phyloP scores from a whole-genome alignment of 2,113 vertebrate species.

The Psophia crepitans region DNA sequence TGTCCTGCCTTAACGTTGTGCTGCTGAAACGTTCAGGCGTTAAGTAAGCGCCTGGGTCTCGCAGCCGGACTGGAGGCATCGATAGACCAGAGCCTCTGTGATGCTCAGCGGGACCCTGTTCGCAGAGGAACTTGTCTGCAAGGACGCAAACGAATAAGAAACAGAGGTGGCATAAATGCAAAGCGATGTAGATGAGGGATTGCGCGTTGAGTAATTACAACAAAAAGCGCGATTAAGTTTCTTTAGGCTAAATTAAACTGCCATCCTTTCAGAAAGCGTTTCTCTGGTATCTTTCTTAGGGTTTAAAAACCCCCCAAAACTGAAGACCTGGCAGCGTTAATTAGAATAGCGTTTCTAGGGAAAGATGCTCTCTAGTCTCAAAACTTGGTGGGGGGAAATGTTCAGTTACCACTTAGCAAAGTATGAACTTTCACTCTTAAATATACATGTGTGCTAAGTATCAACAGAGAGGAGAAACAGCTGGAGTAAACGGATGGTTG shows the following conservation, averaged over 20 bases:
- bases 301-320: not conserved
- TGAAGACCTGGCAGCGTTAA: not conserved
- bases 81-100: not conserved
- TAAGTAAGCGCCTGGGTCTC: fast-evolving
- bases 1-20: fast-evolving
- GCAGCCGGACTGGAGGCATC: fast-evolving
- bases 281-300: not conserved
- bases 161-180: not conserved
- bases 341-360: not conserved
- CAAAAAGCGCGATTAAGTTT: not conserved
- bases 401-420: not conserved
- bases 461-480: not conserved
- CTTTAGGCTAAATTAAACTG: not conserved
- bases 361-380: not conserved
- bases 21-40: fast-evolving
- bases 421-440: not conserved
- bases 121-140: not conserved
- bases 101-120: fast-evolving
- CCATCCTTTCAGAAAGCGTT: not conserved
- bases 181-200: not conserved
- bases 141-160: not conserved
- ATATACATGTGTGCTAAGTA: not conserved
- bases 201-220: not conserved
- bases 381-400: not conserved
- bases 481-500: too few relatives aligned